These are phyloP conservation scores for Leptatherina wallacei DNA, from an alignment of 2,797 vertebrate genomes.

Conservation along the genomic window DNA sequence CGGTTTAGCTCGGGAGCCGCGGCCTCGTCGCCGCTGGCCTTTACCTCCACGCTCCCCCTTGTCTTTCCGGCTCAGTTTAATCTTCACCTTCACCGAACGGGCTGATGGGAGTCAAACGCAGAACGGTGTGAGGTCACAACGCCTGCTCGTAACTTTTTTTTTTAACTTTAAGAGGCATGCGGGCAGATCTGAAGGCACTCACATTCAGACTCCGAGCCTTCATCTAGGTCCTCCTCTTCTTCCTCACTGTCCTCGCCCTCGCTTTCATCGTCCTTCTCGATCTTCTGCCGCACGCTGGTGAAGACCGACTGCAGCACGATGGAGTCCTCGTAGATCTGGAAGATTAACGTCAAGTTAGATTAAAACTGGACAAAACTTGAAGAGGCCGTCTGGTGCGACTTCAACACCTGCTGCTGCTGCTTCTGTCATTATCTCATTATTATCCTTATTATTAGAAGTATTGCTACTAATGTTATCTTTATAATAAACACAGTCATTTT, in stretches of 20 bases:
- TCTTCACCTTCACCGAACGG: constrained; percentile 94
- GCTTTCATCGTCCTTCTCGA: constrained; percentile 95
- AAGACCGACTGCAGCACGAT: constrained; percentile 97
- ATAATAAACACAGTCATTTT: too few species aligned
- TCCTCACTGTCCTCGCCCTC: constrained; percentile 96
- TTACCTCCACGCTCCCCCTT: constrained; percentile 88
- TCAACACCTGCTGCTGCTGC: too few species aligned
- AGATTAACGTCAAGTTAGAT: neutral
- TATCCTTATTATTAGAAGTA: too few species aligned
- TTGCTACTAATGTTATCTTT: too few species aligned
- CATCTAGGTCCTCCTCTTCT: constrained; percentile 90
- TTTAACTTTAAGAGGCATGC: too few species aligned
- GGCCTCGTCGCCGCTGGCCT: constrained; percentile 86
- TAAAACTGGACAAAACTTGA: neutral
- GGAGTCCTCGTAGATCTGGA: constrained; percentile 96
- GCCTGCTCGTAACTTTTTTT: too few species aligned
- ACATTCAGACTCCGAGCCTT: constrained; percentile 95
- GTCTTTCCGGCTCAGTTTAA: constrained; percentile 92
- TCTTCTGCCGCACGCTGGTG: constrained; percentile 95
- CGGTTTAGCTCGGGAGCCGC: constrained; percentile 89
- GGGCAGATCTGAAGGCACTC: constrained; percentile 59
- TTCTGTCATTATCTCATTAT: too few species aligned
- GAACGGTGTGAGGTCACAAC: neutral
- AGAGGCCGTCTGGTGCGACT: too few species aligned
- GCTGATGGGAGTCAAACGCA: constrained; percentile 71